Conservation (phyloP, 2,113 vertebrate genomes). For the Tricholaema leucomelas region DNA sequence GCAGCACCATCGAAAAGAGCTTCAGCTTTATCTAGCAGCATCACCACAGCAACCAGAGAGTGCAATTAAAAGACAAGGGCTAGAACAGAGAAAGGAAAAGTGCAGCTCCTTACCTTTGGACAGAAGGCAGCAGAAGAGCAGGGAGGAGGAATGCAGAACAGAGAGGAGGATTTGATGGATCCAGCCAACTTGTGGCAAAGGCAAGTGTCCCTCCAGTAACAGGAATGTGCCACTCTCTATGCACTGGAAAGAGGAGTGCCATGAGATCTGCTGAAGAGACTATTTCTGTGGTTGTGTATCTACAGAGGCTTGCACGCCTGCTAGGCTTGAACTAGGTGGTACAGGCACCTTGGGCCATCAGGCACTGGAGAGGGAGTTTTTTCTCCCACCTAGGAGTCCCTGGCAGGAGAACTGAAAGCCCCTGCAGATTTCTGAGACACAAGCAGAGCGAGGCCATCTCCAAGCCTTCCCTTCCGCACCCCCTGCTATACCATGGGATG, state of each 20-base stretch:
- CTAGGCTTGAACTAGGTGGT: slow-evolving; percentile 56
- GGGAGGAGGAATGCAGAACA: slow-evolving; percentile 56
- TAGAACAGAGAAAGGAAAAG: slow-evolving; percentile 4
- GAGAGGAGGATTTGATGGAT: slow-evolving; percentile 13
- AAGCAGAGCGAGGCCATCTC: slow-evolving; percentile 1
- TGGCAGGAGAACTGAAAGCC: background rate
- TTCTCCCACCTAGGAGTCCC: background rate
- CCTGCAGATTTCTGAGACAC: background rate
- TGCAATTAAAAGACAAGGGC: slow-evolving; percentile 50
- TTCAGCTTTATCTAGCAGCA: slow-evolving; percentile 55
- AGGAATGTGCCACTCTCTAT: slow-evolving; percentile 65
- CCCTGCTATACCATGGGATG: slow-evolving; percentile 91
- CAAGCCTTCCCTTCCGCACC: slow-evolving; percentile 12
- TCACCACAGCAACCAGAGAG: slow-evolving; percentile 68
- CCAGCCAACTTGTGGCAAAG: slow-evolving; percentile 36
- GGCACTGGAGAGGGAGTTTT: background rate
- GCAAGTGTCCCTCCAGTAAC: slow-evolving; percentile 61
- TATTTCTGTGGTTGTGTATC: slow-evolving; percentile 56
- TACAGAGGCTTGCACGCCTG: background rate
- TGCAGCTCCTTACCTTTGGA: slow-evolving; percentile 39
- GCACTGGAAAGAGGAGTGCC: slow-evolving; percentile 46
- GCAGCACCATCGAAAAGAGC: slow-evolving; percentile 5
- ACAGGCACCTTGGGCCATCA: background rate
- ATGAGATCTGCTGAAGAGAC: slow-evolving; percentile 72
- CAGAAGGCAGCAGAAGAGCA: slow-evolving; percentile 60